Evolutionary conservation across 2,797 vertebrate genomes (phyloP), one percentile per base, ranked within the genome.

Genomic region (Sus cebifrons): DNA sequence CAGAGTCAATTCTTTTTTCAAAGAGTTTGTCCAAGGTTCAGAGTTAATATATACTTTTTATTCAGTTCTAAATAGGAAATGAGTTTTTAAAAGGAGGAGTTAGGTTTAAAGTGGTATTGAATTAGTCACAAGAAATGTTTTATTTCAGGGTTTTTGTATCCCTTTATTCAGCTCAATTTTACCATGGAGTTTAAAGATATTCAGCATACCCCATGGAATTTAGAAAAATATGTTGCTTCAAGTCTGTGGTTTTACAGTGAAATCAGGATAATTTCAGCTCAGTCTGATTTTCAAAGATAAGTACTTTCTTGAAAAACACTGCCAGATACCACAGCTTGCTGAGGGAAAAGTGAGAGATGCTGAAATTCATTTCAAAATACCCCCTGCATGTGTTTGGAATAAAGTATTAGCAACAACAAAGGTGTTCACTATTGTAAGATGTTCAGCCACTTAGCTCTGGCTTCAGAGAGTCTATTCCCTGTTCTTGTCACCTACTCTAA

Each of bases 231-330:
- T 2, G 4, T 49, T 56, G 29, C 52, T 67, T 92, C 62, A 5
- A 20, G 36, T 86, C 67, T 9, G 15, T 27, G 6, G 21, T 40
- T 91, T 70, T 86, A 90, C 62, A 88, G 62, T 82, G 13, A 70
- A 81, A 73, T 89, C 29, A 70, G 54, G 40, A 86, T 91, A 89
- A 95, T 93, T 86, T 96, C 11, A 84, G 27, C 12, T 25, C 70
- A 23, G 67, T 64, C 90, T 94, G 89, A 96, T 91, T 93, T 96
- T 88, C 89, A 94, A 92, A 91, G 73, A 36, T 74, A 96, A 97
- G 56, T 83, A 32, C 49, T 96, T 93, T 49, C 54, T 94, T 86
- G 67, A 71, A 93, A 93, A 95, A 86, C 52, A 83, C 20, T 71
- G 67, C 49, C 67, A 95, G 93, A 49, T 32, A 83, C 23, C 79